These are phyloP conservation scores for Pentamera pediparva DNA, from an alignment of 53 echinoderm and acorn worm genomes.

Conservation along the genomic window DNA sequence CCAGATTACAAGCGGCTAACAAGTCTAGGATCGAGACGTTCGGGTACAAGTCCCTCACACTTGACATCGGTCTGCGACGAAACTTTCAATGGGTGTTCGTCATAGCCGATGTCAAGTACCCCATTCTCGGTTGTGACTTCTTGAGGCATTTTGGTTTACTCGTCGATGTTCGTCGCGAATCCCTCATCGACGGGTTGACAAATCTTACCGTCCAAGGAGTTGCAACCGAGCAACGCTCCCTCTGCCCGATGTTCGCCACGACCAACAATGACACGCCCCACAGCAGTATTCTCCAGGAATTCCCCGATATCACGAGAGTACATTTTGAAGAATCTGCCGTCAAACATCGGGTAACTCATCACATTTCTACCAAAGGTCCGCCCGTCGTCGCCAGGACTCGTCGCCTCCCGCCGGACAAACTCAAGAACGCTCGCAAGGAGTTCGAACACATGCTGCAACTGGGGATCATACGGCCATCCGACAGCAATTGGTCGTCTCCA, in stretches of 20 bases:
- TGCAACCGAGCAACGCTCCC: neutral
- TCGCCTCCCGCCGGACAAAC: constrained; percentile 1
- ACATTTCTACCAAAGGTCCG: constrained; percentile 28
- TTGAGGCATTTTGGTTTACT: constrained; percentile 22
- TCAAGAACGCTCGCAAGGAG: constrained; percentile 19
- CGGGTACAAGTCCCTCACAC: constrained; percentile 15
- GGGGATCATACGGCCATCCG: constrained; percentile 35
- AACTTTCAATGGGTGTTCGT: constrained; percentile 37
- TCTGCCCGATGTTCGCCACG: neutral
- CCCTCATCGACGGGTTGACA: constrained; percentile 22
- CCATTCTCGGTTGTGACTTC: constrained; percentile 42
- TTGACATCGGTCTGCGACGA: constrained; percentile 40
- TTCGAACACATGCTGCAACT: constrained; percentile 52
- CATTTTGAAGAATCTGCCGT: neutral
- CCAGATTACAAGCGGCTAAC: neutral
- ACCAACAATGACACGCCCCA: neutral
- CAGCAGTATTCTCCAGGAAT: neutral
- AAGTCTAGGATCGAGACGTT: neutral
- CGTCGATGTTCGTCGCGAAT: constrained; percentile 26
- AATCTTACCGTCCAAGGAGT: constrained; percentile 13
- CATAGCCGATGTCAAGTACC: constrained; percentile 15
- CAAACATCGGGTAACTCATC: constrained; percentile 3
- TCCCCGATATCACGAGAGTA: neutral
- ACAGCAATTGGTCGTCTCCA: constrained; percentile 44
- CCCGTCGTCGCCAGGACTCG: constrained; percentile 26